Evolutionary conservation across 64 coral and sea anemone genomes (phyloP).

Genomic region (Montipora capricornis): DNA sequence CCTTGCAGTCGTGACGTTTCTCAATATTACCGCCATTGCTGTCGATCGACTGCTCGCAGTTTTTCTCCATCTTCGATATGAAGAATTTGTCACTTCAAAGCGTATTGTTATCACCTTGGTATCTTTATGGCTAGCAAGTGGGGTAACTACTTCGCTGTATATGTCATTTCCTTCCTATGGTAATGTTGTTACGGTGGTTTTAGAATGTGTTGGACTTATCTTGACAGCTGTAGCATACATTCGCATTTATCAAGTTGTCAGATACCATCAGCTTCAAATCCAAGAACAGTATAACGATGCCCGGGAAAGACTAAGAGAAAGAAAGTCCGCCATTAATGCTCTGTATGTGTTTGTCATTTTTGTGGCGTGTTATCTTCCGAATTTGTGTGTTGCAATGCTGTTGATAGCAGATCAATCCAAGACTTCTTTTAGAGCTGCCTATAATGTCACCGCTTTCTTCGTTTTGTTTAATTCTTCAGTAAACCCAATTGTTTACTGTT

Average conservation of each 20-base stretch:
- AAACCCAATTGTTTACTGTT: background rate
- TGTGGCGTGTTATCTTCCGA: background rate
- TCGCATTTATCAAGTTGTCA: background rate
- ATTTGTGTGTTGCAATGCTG: background rate
- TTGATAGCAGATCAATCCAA: background rate
- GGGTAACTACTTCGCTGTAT: background rate
- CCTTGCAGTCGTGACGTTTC: background rate
- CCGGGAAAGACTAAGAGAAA: background rate
- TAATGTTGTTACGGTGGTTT: background rate
- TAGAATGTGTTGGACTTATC: background rate
- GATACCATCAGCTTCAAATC: background rate
- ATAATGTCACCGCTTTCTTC: background rate
- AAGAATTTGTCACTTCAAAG: background rate
- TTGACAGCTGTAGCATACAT: background rate
- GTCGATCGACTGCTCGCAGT: conserved; percentile 42
- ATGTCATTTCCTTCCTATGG: background rate
- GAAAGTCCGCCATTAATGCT: background rate
- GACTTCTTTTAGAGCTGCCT: background rate
- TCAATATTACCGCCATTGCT: conserved; percentile 18
- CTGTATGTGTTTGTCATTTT: background rate
- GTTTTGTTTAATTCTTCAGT: background rate
- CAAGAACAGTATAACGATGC: background rate
- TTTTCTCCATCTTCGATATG: conserved; percentile 38
- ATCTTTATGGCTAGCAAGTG: conserved; percentile 9
- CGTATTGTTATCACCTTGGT: background rate